Base-by-base conservation (phyloP, 2,888 invertebrate genomes). In the Anoncus sp. region DNA sequence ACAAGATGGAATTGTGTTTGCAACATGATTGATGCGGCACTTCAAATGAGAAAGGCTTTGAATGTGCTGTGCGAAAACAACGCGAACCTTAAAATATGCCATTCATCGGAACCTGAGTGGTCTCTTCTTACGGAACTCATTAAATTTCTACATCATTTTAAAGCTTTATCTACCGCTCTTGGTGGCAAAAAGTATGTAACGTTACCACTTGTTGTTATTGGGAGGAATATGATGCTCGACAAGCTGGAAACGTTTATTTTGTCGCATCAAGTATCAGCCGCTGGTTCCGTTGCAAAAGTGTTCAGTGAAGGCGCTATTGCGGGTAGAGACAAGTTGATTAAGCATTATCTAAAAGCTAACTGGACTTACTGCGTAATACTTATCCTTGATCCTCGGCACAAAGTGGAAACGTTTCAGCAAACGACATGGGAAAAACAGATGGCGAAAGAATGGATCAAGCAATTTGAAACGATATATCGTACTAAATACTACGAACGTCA, bases 391-490 rank as follows among this genome's bases (percentile, higher is more conserved):
- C 47, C 47, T 31, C 31, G 31, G 3, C 31, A 31, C 7, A 31
- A 31, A 7, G 31, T 31, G 31, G 31, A 31, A 31, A 31, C 31
- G 3, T 31, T 31, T 31, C 31, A 31, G 31, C 31, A 5, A 31
- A 31, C 31, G 3, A 7, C 3, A 5, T 70, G 69, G 69, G 73
- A 69, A 7, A 63, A 49, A 43, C 49, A 69, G 38, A 66, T 53
- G 66, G 53, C 43, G 12, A 43, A n/a, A n/a, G 43, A 53, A 40
- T 53, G 24, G 10, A 9, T 53, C 5, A 43, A 66, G 18, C 43
- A 24, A 40, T 66, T 66, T n/a, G 43, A 43, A 22, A 24, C 3
- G 16, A 24, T 66, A 16, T 43, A 53, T 27, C 66, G 66, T 2
- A 53, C 27, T n/a, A 27, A 43, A 24, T 66, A 55, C 43, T 31